A percentile compares a stretch with the other conserved stretches of the same genome.
These are phyloP conservation scores for Anodontia alba DNA, from an alignment of 2,888 invertebrate genomes.

Conservation along the genomic window DNA sequence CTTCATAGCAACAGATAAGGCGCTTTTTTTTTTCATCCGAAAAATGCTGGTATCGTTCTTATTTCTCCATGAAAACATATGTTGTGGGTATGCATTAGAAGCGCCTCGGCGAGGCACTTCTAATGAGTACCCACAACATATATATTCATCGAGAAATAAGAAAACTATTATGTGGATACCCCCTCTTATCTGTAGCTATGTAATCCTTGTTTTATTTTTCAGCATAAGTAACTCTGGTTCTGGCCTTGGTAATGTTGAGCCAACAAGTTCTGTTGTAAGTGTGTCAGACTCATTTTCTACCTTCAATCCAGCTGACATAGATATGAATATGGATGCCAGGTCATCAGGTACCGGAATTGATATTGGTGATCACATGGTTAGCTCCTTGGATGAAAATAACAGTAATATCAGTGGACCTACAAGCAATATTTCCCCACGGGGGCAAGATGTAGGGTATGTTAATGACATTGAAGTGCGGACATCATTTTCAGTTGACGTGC, in stretches of 20 bases:
- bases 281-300: conserved; percentile 63
- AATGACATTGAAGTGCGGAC: conserved; percentile 50
- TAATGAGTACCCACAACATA: no score
- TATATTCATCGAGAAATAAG: no score
- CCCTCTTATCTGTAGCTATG: no score
- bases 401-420: conserved; percentile 53
- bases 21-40: no score
- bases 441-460: conserved; percentile 58
- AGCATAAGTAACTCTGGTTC: conserved; percentile 51
- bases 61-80: no score
- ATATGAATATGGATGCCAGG: conserved; percentile 57
- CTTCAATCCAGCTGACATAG: conserved; percentile 64
- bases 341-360: conserved; percentile 43
- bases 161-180: no score
- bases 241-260: conserved; percentile 16
- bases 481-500: conserved; percentile 60
- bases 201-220: conserved; percentile 35
- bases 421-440: conserved; percentile 65
- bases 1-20: no score
- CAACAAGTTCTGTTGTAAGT: conserved; percentile 45
- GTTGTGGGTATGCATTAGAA: no score
- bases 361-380: conserved; percentile 54
- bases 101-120: no score
- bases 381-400: conserved; percentile 60
- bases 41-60: no score